A percentile compares a stretch with the other conserved stretches of the same genome.
phyloP scores from a whole-genome alignment of 1,140 invertebrate genomes.

The Phymorhynchus buccinoides region DNA sequence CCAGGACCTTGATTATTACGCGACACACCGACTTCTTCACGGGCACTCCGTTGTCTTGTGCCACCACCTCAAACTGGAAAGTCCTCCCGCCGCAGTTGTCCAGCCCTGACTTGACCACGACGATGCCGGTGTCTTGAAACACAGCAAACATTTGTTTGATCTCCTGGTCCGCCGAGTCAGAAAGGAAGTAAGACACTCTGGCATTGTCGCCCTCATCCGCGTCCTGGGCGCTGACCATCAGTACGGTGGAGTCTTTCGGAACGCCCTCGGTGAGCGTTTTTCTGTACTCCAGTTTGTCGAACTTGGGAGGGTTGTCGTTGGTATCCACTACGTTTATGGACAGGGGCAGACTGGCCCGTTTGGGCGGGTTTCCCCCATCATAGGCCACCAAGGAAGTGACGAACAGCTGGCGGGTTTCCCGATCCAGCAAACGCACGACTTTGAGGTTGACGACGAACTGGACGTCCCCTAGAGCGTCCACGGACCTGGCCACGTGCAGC shows the following conservation, averaged over 20 bases:
- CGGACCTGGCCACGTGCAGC: slow-evolving; percentile 20
- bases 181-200: slow-evolving; percentile 75
- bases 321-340: slow-evolving; percentile 91
- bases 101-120: slow-evolving; percentile 52
- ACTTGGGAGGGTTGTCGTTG: slow-evolving; percentile 92
- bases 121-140: slow-evolving; percentile 47
- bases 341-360: slow-evolving; percentile 88
- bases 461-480: slow-evolving; percentile 19
- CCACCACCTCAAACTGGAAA: slow-evolving; percentile 60
- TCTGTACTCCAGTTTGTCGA: slow-evolving; percentile 76
- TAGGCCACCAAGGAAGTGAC: slow-evolving; percentile 88
- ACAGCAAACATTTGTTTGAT: slow-evolving; percentile 78
- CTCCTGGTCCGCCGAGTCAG: slow-evolving; percentile 78
- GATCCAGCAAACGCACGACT: slow-evolving; percentile 80
- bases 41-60: slow-evolving; percentile 57
- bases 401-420: slow-evolving; percentile 86
- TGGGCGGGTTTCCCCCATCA: slow-evolving; percentile 87
- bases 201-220: slow-evolving; percentile 83
- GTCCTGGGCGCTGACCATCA: slow-evolving; percentile 80
- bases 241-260: slow-evolving; percentile 80
- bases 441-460: slow-evolving; percentile 43
- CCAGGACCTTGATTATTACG: slow-evolving; percentile 43
- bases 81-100: slow-evolving; percentile 52
- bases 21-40: slow-evolving; percentile 47
- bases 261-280: slow-evolving; percentile 83